Evolutionary conservation across 2,888 invertebrate species (phyloP), one percentile per base, ranked within the genome.

Genomic region (Dendrolimus houi): DNA sequence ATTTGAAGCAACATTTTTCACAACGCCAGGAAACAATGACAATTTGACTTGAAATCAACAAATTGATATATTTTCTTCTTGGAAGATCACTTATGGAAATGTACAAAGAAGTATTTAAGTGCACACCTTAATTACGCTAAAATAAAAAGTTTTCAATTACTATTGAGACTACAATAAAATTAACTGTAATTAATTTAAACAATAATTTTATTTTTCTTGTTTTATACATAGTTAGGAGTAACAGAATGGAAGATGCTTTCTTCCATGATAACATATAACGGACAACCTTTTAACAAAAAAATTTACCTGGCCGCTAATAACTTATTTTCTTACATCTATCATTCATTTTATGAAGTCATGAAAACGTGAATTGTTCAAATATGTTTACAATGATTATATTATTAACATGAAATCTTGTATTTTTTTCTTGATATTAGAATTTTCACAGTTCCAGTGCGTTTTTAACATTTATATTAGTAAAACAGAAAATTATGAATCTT

Each of bases 331-430:
- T 29, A 29, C 9, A 47, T 47, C 47, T 47, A 10, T 47, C 47
- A 47, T 47, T 47, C 54, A 55, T 14, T 47, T 52, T 47, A 47
- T 17, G 41, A 42, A 56, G 57, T 52, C 52, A 40, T 42, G 9
- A 17, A 17, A 1, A 1, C 14, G 9, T 42, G n/a, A 54, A 42
- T 13, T 53, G 72, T 69, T 72, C 71, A 58, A 56, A 54, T 42
- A 60, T 54, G 69, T 64, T 72, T 68, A 77, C 71, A 72, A 71
- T 75, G 68, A 72, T 70, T 62, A 73, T 77, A 83, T 84, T 80
- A 66, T 74, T 82, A 87, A 66, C 76, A 88, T 88, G 89, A 82
- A 77, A 85, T 78, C 77, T 76, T 72, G 73, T 75, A 72, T 75
- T 72, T 72, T 83, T 83, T 83, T 87, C 71, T 73, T 85, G 77